These are phyloP conservation scores for Baryphthengus martii DNA, from an alignment of 2,113 vertebrate genomes.

Conservation along the genomic window DNA sequence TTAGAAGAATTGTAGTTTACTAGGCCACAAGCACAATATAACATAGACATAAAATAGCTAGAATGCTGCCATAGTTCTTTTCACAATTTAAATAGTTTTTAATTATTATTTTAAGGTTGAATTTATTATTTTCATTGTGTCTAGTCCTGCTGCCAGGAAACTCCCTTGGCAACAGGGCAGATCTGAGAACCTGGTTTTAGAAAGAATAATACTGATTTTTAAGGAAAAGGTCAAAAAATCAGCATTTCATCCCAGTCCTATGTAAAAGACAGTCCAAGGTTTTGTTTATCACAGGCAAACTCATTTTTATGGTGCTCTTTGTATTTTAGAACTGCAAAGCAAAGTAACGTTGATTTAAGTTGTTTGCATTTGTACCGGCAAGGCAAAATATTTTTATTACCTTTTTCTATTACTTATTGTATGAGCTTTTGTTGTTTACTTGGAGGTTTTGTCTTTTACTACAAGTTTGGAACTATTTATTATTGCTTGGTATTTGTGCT, in stretches of 20 bases:
- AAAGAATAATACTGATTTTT: slow-evolving; percentile 7
- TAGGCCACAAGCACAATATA: slow-evolving; percentile 64
- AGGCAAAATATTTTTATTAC: slow-evolving; percentile 88
- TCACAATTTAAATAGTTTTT: slow-evolving; percentile 29
- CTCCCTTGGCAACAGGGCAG: neutral
- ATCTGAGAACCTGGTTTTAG: neutral
- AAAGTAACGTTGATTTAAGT: slow-evolving; percentile 76
- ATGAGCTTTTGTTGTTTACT: slow-evolving; percentile 86
- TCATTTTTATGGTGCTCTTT: slow-evolving; percentile 82
- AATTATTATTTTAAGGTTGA: slow-evolving; percentile 32
- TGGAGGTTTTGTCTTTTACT: slow-evolving; percentile 86
- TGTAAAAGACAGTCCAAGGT: slow-evolving; percentile 67
- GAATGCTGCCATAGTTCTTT: slow-evolving; percentile 41
- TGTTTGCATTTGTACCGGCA: slow-evolving; percentile 85
- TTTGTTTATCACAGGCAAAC: slow-evolving; percentile 72
- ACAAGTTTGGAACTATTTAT: slow-evolving; percentile 90
- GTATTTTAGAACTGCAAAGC: slow-evolving; percentile 80
- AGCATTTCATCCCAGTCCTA: slow-evolving; percentile 73
- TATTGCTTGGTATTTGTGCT: slow-evolving; percentile 86
- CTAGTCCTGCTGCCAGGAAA: neutral
- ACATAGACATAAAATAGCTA: slow-evolving; percentile 4
- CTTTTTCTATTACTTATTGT: slow-evolving; percentile 87
- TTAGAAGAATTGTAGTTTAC: slow-evolving; percentile 53
- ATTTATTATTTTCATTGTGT: slow-evolving; percentile 33
- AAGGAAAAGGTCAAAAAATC: slow-evolving; percentile 49